Conservation (phyloP, 2,113 vertebrate genomes). For the Drymodes brunneopygia region DNA sequence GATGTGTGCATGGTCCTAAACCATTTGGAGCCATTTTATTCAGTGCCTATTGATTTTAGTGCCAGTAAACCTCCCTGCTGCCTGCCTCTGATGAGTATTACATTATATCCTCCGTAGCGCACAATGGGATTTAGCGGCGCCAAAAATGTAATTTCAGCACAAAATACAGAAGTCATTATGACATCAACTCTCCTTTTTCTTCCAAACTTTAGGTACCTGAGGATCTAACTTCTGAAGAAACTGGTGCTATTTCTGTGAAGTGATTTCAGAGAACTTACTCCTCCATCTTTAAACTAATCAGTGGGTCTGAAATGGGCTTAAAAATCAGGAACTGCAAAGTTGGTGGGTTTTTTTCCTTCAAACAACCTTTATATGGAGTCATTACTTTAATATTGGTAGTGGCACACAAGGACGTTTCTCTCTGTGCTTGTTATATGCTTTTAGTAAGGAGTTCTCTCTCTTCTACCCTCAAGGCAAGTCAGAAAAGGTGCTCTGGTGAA, state of each 20-base stretch:
- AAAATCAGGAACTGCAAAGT: background rate
- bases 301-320: background rate
- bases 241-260: background rate
- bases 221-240: background rate
- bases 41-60: slow-evolving; percentile 70
- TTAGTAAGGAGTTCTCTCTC: background rate
- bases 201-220: background rate
- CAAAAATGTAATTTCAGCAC: slow-evolving; percentile 71
- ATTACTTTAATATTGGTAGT: background rate
- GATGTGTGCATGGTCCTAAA: slow-evolving; percentile 60
- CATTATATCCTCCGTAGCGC: slow-evolving; percentile 54
- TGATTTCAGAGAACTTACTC: background rate
- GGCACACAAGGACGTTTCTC: background rate
- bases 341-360: rapidly evolving
- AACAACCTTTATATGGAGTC: background rate
- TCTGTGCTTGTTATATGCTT: background rate
- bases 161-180: slow-evolving; percentile 58
- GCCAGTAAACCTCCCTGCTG: slow-evolving; percentile 66
- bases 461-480: background rate
- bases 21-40: slow-evolving; percentile 64
- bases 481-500: background rate
- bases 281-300: background rate
- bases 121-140: slow-evolving; percentile 51
- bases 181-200: slow-evolving; percentile 28
- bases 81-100: slow-evolving; percentile 59